These are phyloP conservation scores for Micromussa lordhowensis DNA, from an alignment of 92 coral and sea anemone species.

Conservation along the genomic window DNA sequence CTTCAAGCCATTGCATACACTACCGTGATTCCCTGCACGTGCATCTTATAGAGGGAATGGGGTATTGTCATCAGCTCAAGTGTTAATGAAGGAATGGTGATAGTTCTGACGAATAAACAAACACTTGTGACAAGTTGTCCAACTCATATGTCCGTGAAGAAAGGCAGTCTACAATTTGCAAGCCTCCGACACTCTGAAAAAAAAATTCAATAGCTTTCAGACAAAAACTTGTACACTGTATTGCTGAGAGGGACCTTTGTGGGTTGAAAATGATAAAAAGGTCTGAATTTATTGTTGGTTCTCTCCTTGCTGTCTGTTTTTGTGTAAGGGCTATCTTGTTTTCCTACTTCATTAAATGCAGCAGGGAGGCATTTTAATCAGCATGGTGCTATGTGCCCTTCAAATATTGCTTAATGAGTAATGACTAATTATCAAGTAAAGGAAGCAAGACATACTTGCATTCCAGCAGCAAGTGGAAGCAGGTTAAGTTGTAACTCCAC, in stretches of 20 bases:
- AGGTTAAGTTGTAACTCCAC: constrained; percentile 83
- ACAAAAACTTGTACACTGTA: background rate
- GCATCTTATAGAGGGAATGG: no score
- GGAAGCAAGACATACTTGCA: constrained; percentile 73
- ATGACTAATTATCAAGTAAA: background rate
- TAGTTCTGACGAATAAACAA: constrained; percentile 79
- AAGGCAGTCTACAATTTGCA: constrained; percentile 82
- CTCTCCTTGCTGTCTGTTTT: no score
- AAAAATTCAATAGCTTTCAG: background rate
- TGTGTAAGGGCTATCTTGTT: no score
- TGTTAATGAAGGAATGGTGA: constrained; percentile 76
- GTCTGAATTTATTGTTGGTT: background rate
- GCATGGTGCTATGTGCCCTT: background rate
- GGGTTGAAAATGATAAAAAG: background rate
- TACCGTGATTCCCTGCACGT: no score
- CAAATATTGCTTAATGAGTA: background rate
- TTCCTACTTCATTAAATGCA: no score
- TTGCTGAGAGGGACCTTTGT: background rate
- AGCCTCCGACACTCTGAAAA: constrained; percentile 92
- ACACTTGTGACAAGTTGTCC: constrained; percentile 89
- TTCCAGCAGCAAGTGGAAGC: constrained; percentile 92
- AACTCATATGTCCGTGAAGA: constrained; percentile 93
- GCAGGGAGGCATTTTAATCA: background rate
- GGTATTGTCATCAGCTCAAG: background rate
- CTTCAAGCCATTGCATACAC: no score